Percentiles rank a stretch among this genome's conserved stretches.
phyloP scores from a whole-genome alignment of 2,888 invertebrate species.

The Metacarcinus magister region DNA sequence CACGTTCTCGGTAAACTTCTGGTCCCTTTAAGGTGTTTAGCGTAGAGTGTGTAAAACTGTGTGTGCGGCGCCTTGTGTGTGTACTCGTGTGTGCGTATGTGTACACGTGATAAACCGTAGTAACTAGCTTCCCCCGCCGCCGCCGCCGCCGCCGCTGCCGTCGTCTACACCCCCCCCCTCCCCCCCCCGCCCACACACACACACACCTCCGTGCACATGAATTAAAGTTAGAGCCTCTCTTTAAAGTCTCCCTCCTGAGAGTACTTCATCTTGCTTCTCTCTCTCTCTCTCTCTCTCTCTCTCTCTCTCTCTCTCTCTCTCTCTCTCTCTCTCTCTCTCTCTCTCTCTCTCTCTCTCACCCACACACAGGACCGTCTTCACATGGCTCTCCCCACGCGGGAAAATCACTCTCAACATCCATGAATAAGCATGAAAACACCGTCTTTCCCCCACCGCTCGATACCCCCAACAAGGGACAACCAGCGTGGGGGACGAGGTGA shows the following conservation, averaged over 20 bases:
- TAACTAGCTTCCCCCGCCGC: neutral
- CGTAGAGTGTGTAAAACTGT: neutral
- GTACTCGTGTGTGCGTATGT: neutral
- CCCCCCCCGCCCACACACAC: too few species aligned
- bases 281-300: conserved; percentile 51
- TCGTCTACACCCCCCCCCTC: too few species aligned
- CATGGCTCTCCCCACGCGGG: neutral
- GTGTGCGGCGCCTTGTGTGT: neutral
- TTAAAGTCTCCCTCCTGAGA: neutral
- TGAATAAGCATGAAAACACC: neutral
- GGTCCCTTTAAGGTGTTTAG: neutral
- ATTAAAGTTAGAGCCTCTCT: conserved; percentile 16
- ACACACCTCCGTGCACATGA: neutral
- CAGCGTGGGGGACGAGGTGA: neutral
- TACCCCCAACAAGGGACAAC: too few species aligned
- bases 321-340: conserved; percentile 54
- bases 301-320: neutral
- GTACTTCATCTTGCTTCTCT: conserved; percentile 3
- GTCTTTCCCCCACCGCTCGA: neutral
- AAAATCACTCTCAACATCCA: neutral
- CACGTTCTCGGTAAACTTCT: conserved; percentile 6
- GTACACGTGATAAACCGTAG: neutral
- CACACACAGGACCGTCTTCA: neutral
- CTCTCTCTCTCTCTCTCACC: neutral
- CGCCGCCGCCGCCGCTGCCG: too few species aligned